Conservation (phyloP, 2,797 vertebrate species). For the Pteronotus mesoamericanus region DNA sequence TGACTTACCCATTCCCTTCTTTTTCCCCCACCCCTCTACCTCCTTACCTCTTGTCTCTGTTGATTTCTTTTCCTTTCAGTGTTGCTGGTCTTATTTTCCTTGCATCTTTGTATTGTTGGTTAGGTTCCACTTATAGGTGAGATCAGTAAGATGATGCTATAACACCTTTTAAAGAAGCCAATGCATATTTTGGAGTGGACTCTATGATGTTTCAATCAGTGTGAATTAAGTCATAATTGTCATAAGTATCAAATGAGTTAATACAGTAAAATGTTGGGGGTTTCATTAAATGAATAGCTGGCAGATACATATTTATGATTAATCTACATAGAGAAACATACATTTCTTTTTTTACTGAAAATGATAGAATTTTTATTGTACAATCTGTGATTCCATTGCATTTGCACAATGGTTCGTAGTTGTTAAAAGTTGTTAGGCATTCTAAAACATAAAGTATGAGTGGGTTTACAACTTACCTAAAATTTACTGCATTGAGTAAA, state of each 20-base stretch:
- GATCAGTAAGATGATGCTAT: conserved; percentile 72
- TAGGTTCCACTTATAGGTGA: too few species aligned
- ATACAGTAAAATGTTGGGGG: conserved; percentile 68
- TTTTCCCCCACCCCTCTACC: too few species aligned
- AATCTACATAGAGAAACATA: conserved; percentile 72
- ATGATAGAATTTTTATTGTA: conserved; percentile 61
- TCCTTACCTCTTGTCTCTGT: too few species aligned
- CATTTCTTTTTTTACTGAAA: conserved; percentile 67
- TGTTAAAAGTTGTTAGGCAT: conserved; percentile 79
- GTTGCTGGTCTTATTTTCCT: too few species aligned
- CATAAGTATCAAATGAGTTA: conserved; percentile 76
- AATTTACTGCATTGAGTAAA: conserved; percentile 82
- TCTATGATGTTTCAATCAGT: conserved; percentile 71
- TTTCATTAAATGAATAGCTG: conserved; percentile 76
- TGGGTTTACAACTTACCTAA: conserved; percentile 78
- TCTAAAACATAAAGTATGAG: conserved; percentile 79
- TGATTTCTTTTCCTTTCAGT: too few species aligned
- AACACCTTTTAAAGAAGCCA: conserved; percentile 80
- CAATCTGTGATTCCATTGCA: conserved; percentile 72
- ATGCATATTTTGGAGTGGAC: conserved; percentile 74
- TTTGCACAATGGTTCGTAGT: conserved; percentile 81
- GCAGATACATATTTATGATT: conserved; percentile 75
- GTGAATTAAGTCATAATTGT: conserved; percentile 78
- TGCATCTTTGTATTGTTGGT: too few species aligned
- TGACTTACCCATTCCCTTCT: too few species aligned